A percentile compares a stretch with the other conserved stretches of the same genome.
Conservation (phyloP, 2,888 invertebrate species). For the Phalera bucephala region DNA sequence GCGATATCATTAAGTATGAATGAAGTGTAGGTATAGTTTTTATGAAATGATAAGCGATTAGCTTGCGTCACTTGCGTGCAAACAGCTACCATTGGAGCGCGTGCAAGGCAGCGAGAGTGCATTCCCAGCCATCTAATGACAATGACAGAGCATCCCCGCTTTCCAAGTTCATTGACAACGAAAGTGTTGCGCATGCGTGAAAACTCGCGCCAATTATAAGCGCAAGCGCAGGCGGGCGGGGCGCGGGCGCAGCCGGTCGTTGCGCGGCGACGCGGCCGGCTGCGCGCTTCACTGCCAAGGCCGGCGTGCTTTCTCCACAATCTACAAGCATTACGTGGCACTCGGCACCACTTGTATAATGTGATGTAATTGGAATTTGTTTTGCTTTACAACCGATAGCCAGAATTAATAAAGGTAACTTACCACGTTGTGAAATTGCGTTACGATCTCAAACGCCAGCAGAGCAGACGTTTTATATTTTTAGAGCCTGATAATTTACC, state of each 20-base stretch:
- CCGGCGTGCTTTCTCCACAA: slow-evolving; percentile 73
- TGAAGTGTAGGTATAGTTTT: slow-evolving; percentile 19
- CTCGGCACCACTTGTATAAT: slow-evolving; percentile 56
- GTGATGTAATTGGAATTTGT: slow-evolving; percentile 66
- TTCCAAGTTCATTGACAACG: slow-evolving; percentile 82
- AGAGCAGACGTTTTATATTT: background rate
- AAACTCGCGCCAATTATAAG: slow-evolving; percentile 70
- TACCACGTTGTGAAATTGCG: slow-evolving; percentile 18
- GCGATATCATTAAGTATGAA: slow-evolving; percentile 17
- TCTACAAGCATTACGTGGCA: slow-evolving; percentile 58
- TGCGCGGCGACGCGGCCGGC: slow-evolving; percentile 49
- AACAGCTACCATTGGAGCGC: slow-evolving; percentile 42
- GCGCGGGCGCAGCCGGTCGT: slow-evolving; percentile 35
- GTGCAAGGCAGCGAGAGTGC: slow-evolving; percentile 74
- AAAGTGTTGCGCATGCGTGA: slow-evolving; percentile 78
- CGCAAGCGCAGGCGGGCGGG: slow-evolving; percentile 23
- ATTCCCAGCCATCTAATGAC: slow-evolving; percentile 75
- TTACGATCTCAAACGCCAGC: slow-evolving; percentile 3
- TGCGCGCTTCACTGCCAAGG: slow-evolving; percentile 77
- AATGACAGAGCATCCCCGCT: slow-evolving; percentile 78
- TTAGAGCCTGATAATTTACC: background rate
- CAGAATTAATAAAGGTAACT: slow-evolving; percentile 22
- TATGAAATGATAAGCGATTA: slow-evolving; percentile 22
- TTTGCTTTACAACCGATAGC: slow-evolving; percentile 37
- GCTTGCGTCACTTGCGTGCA: slow-evolving; percentile 62